These are phyloP conservation scores for Rhynchotus rufescens DNA, from an alignment of 2,797 vertebrate species.

Conservation along the genomic window DNA sequence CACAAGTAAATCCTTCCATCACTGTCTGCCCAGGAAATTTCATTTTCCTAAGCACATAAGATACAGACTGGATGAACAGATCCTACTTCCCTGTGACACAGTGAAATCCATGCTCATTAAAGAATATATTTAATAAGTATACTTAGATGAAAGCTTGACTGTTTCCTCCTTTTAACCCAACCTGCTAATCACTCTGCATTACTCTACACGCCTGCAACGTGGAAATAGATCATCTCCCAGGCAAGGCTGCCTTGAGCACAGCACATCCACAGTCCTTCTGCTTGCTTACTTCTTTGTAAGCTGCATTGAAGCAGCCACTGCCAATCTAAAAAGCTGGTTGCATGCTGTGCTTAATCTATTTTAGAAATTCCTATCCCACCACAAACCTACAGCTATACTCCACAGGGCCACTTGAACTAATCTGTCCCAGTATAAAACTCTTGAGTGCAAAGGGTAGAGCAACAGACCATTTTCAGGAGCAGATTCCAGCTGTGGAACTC, in stretches of 20 bases:
- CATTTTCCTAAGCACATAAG: not conserved
- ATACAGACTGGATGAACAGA: not conserved
- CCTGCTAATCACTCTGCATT: not conserved
- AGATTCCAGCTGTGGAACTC: constrained; percentile 56
- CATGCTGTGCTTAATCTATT: constrained; percentile 47
- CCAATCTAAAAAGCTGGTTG: not conserved
- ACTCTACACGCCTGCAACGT: not conserved
- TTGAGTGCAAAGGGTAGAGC: constrained; percentile 20
- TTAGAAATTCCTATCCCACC: constrained; percentile 43
- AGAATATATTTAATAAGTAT: not conserved
- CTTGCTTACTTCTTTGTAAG: not conserved
- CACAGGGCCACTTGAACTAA: constrained; percentile 34
- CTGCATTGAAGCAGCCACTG: constrained; percentile 8
- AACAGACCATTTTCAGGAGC: constrained; percentile 32
- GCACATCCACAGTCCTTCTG: rapidly evolving
- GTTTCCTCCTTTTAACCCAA: not conserved
- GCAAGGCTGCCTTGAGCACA: not conserved
- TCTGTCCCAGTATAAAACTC: constrained; percentile 25
- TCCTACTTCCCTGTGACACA: not conserved
- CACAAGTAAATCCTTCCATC: not conserved
- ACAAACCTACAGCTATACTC: constrained; percentile 6
- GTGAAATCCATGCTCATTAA: not conserved
- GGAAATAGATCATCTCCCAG: not conserved
- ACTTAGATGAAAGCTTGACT: not conserved
- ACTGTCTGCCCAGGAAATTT: not conserved